These are phyloP conservation scores for Eurytoma californica DNA, from an alignment of 2,888 invertebrate genomes.

Conservation along the genomic window DNA sequence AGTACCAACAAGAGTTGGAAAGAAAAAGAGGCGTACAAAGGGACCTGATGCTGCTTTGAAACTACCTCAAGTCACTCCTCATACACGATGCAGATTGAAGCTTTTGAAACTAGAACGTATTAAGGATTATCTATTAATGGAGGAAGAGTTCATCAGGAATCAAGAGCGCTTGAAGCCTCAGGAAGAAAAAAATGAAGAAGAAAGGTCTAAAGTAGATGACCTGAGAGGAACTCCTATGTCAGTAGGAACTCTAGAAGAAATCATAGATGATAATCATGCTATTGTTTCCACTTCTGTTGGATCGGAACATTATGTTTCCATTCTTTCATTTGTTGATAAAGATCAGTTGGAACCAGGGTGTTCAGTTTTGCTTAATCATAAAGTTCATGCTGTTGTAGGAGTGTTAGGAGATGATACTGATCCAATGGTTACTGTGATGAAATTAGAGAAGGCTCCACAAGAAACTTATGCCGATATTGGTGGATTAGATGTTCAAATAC, in stretches of 20 bases:
- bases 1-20: slow-evolving; percentile 98
- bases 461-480: slow-evolving; percentile 99
- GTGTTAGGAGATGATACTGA: slow-evolving; percentile 99
- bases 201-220: slow-evolving; percentile 98
- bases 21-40: slow-evolving; percentile 96
- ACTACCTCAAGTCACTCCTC: slow-evolving; percentile 97
- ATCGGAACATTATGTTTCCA: slow-evolving; percentile 99
- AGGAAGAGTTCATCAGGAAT: slow-evolving; percentile 99
- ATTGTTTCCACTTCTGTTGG: slow-evolving; percentile 99
- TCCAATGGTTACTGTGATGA: slow-evolving; percentile 99
- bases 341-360: slow-evolving; percentile 99
- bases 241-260: slow-evolving; percentile 99
- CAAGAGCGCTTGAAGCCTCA: slow-evolving; percentile 99
- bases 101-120: slow-evolving; percentile 96
- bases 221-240: slow-evolving; percentile 99
- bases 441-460: slow-evolving; percentile 98
- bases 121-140: slow-evolving; percentile 99
- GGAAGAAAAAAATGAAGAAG: slow-evolving; percentile 99
- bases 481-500: slow-evolving; percentile 96
- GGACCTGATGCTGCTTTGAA: slow-evolving; percentile 99
- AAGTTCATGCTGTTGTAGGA: slow-evolving; percentile 99
- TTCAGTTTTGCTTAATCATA: slow-evolving; percentile 98
- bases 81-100: slow-evolving; percentile 96
- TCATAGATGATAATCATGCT: slow-evolving; percentile 99
- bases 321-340: slow-evolving; percentile 99